Conservation (phyloP, 2,113 vertebrate species). For the Tiliqua scincoides region DNA sequence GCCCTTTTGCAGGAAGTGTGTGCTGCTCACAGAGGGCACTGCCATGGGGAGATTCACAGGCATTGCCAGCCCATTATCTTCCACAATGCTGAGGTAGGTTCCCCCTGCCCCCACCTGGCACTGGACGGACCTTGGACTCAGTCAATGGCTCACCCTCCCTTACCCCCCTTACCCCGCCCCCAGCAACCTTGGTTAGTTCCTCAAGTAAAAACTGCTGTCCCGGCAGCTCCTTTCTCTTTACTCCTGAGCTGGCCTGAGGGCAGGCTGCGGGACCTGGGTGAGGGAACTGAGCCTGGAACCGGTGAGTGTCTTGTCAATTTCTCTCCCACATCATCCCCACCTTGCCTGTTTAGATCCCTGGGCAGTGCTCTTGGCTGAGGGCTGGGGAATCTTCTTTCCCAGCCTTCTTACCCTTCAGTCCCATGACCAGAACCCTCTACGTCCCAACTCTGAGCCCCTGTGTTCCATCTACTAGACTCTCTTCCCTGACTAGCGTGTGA, state of each 20-base stretch:
- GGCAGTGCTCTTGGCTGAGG: too few species aligned
- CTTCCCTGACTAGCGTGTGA: background rate
- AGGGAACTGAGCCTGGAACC: background rate
- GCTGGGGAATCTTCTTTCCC: background rate
- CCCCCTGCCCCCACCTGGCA: conserved; percentile 31
- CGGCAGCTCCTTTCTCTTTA: background rate
- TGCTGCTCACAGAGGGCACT: background rate
- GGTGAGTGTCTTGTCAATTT: conserved; percentile 8
- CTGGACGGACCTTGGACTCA: conserved; percentile 29
- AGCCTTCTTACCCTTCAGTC: background rate
- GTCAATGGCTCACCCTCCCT: background rate
- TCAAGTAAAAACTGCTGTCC: conserved; percentile 29
- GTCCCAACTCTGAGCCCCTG: background rate
- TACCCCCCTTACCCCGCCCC: conserved; percentile 14
- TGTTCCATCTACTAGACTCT: too few species aligned
- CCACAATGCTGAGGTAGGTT: background rate
- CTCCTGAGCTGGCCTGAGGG: background rate
- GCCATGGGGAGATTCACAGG: background rate
- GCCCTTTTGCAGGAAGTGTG: background rate
- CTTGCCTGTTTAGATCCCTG: background rate
- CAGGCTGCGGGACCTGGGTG: background rate
- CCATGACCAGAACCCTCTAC: background rate
- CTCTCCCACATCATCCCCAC: background rate
- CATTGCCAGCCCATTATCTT: conserved; percentile 16
- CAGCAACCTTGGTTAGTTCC: conserved; percentile 12